Percentiles rank a stretch among this genome's conserved stretches.
Evolutionary conservation across 2,797 vertebrate genomes (phyloP).

Genomic region (Decapterus maruadsi): DNA sequence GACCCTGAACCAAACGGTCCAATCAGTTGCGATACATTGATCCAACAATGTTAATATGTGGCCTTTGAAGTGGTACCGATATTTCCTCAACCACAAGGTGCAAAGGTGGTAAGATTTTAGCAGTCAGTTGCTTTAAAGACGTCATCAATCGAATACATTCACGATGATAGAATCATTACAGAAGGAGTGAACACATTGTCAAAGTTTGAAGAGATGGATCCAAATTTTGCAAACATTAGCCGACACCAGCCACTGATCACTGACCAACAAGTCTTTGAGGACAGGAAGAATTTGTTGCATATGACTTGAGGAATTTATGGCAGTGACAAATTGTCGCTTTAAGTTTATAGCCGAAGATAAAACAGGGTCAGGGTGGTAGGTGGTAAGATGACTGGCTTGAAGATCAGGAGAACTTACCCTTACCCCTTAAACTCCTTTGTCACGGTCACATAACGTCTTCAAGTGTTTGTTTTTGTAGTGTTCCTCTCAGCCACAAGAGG

Average conservation of each 20-base stretch:
- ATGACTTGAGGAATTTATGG: no score
- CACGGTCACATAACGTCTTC: neutral
- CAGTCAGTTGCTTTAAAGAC: neutral
- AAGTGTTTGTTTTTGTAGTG: no score
- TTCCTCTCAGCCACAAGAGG: no score
- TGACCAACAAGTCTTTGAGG: no score
- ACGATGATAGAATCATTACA: neutral
- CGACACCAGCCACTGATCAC: no score
- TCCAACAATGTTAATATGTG: neutral
- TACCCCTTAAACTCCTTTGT: no score
- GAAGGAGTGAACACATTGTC: neutral
- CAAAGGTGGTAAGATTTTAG: neutral
- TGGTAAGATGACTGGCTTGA: neutral
- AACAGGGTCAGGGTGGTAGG: neutral
- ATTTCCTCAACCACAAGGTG: neutral
- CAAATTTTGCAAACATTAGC: neutral
- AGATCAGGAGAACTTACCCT: neutral
- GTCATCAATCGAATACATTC: neutral
- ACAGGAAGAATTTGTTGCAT: neutral
- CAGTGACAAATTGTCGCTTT: neutral
- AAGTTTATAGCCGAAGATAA: neutral
- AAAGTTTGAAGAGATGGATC: neutral
- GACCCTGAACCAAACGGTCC: neutral
- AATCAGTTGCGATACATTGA: neutral
- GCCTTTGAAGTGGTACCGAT: neutral